A percentile compares a stretch with the other conserved stretches of the same genome.
Conservation (phyloP, 2,113 vertebrate genomes). For the Atrichornis clamosus region DNA sequence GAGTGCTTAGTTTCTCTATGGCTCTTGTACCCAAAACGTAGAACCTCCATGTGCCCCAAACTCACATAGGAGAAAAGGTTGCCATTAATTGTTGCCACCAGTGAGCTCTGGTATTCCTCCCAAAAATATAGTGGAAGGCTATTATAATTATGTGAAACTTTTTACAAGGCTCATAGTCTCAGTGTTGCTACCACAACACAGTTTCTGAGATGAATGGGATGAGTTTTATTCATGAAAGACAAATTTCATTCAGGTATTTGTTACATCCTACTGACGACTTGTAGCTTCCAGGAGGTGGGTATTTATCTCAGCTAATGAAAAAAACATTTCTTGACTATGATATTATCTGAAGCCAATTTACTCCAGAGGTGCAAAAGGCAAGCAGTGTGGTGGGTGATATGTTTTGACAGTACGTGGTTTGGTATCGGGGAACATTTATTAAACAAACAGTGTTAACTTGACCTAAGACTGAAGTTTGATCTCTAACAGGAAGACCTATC, state of each 20-base stretch:
- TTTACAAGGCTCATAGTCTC: background rate
- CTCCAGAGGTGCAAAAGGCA: background rate
- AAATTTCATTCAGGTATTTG: constrained; percentile 13
- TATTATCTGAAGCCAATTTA: background rate
- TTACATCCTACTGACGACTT: background rate
- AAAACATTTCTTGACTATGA: background rate
- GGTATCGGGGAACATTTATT: constrained; percentile 9
- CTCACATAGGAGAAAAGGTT: background rate
- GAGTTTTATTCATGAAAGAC: background rate
- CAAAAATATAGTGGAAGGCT: background rate
- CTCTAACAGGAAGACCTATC: constrained; percentile 19
- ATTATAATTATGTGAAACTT: background rate
- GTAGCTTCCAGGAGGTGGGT: background rate
- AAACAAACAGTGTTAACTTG: constrained; percentile 37
- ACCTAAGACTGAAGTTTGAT: constrained; percentile 39
- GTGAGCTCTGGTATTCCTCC: background rate
- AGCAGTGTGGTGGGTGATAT: background rate
- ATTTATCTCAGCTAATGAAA: background rate
- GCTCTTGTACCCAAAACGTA: background rate
- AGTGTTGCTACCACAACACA: background rate
- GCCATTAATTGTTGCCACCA: background rate
- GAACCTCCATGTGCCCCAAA: background rate
- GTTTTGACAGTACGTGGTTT: background rate
- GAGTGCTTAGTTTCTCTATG: rapidly evolving
- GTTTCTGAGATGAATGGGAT: constrained; percentile 4